phyloP scores from a whole-genome alignment of 2,113 vertebrate genomes.

The Pelodiscus sinensis region DNA sequence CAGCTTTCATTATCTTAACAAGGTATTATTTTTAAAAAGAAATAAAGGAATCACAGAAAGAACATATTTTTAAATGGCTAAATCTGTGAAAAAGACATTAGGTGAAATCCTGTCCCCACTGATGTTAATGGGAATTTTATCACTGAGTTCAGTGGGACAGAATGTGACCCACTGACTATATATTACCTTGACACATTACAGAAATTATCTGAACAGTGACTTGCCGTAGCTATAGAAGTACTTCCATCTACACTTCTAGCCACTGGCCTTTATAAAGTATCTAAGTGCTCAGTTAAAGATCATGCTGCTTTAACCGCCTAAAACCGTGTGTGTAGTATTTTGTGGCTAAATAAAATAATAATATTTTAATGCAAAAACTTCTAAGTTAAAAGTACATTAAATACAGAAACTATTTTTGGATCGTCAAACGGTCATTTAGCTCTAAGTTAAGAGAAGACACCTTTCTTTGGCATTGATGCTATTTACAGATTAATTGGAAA shows the following conservation, averaged over 20 bases:
- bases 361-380: background rate
- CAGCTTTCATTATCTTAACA: background rate
- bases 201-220: background rate
- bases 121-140: background rate
- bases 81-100: background rate
- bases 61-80: background rate
- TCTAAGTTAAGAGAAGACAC: background rate
- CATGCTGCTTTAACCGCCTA: background rate
- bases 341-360: background rate
- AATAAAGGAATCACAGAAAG: background rate
- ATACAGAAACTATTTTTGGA: background rate
- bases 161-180: background rate
- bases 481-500: accelerated
- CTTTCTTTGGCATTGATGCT: accelerated
- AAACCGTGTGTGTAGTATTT: background rate
- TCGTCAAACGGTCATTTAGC: background rate
- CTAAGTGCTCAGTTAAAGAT: background rate
- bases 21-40: background rate
- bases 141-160: background rate
- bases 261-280: background rate
- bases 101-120: background rate
- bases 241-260: background rate
- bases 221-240: background rate
- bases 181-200: background rate
- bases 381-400: background rate